Evolutionary conservation across 2,797 vertebrate genomes (phyloP), one percentile per base, ranked within the genome.

Genomic region (Hapalemur alaotrensis): DNA sequence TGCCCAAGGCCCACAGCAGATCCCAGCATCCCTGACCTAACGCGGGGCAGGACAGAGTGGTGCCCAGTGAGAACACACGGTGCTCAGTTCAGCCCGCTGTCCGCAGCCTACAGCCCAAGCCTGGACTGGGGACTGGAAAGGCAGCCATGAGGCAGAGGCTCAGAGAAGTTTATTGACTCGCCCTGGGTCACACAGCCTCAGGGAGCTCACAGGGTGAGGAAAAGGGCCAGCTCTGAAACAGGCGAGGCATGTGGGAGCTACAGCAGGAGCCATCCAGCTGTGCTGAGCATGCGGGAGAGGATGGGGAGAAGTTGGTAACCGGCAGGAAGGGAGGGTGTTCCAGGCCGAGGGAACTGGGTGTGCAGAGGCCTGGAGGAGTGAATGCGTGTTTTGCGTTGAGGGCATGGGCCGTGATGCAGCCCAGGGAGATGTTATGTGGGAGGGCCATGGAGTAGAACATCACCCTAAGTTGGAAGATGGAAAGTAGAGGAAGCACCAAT

Each of bases 381-480:
- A 46, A 32, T 1, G 18, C 2, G 14, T 9, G 18, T 0, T 2
- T 8, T 2, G 82, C 15, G 13, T 69, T 18, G 65, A 25, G 50
- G 69, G 28, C 28, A 2, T 14, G 32, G 46, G 46, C 54, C 5
- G 0, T 0, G 7, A 38, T 18, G 38, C 81, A 48, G 46, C 69
- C 3, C 4, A 2, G 46, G 4, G 61, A 32, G 18, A 9, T 11
- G 23, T 25, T 20, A 0, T 1, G 3, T 22, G 8, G 23, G 48
- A 67, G 11, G 61, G 12, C 0, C 30, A 43, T 2, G 38, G 70
- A 57, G 65, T 30, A 41, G 30, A 18, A n/a, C 4, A 20, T 13
- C 7, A 0, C 41, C 67, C 70, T 61, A 20, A 23, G 48, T 46
- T 18, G 22, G 18, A 83, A 65, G 61, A 23, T 63, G 86, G 28